Conservation (phyloP, 2,888 invertebrate species). For the Drosophila paucipuncta region DNA sequence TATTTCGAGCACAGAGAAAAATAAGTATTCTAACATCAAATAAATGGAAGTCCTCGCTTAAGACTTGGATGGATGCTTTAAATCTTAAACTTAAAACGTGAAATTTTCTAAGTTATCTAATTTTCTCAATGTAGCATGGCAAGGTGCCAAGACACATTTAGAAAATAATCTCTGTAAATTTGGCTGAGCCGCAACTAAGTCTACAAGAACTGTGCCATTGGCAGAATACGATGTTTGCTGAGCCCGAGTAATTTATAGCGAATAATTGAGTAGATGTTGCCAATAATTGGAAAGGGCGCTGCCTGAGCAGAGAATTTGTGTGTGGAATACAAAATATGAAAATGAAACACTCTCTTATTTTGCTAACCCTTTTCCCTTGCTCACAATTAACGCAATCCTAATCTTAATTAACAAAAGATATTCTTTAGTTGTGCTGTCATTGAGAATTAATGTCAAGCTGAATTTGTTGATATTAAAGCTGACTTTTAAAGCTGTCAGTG, state of each 20-base stretch:
- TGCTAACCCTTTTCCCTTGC: background rate
- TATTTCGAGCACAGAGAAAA: background rate
- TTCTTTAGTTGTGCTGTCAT: conserved; percentile 6
- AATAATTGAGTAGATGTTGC: conserved; percentile 7
- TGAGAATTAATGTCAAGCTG: conserved; percentile 7
- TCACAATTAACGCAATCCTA: conserved; percentile 7
- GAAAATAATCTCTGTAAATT: conserved; percentile 24
- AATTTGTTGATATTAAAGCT: conserved; percentile 17
- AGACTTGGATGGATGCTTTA: background rate
- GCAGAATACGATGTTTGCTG: conserved; percentile 15
- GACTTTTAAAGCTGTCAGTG: conserved; percentile 3
- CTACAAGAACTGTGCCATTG: conserved; percentile 1
- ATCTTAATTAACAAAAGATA: conserved; percentile 24
- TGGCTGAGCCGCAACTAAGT: conserved; percentile 21
- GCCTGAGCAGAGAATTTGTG: background rate
- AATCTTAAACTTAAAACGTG: background rate
- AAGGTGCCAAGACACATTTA: conserved; percentile 22
- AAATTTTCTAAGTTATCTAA: background rate
- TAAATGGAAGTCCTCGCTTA: background rate
- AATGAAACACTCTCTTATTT: background rate
- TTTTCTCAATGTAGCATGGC: conserved; percentile 6
- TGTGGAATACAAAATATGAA: background rate
- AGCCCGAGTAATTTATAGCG: conserved; percentile 14
- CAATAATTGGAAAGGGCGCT: background rate
- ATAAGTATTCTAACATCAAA: background rate